Base-by-base conservation (phyloP, 2,888 invertebrate genomes). In the Sphinx pinastri region DNA sequence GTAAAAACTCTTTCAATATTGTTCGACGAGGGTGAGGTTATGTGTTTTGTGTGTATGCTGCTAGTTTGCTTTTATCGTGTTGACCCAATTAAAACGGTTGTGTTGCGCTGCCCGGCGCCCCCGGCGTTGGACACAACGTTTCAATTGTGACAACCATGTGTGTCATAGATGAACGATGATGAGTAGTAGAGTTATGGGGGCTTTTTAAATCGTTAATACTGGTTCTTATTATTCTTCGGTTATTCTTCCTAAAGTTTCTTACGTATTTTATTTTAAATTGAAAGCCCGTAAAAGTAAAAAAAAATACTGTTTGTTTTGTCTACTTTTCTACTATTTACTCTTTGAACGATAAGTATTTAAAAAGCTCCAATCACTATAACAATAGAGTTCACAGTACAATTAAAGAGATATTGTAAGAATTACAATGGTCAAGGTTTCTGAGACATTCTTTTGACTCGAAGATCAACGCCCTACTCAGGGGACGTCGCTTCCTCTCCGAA, bases 31-130 rank as follows among this genome's bases (percentile, higher is more conserved):
- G 51, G 38, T 67, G 54, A 63, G 45, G 59, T 38, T 63, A 71
- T 71, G 73, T 70, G 69, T 68, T 69, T 67, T 74, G 72, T 76
- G 71, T 76, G 71, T 75, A 73, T 73, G 73, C 72, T 71, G 69
- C 71, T 70, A 70, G 68, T 72, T 70, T 63, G 73, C 74, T 70
- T 55, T 69, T 59, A 58, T 51, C 66, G 74, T 74, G 70, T 72
- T 76, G 76, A 73, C 73, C 72, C 76, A 75, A 76, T 72, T 72
- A 69, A 68, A 55, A 55, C 52, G 51, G 51, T 49, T 68, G 25
- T 51, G 49, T 57, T 19, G 57, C 31, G 49, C 16, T 58, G 57
- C 14, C 58, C 51, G 49, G 49, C 57, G 12, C 31, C 54, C 19
- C 55, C 11, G 55, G 25, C 38, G 60, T 10, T 14, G 60, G 60